Evolutionary conservation across 2,113 vertebrate genomes (phyloP).

Genomic region (Oreocharis arfaki): DNA sequence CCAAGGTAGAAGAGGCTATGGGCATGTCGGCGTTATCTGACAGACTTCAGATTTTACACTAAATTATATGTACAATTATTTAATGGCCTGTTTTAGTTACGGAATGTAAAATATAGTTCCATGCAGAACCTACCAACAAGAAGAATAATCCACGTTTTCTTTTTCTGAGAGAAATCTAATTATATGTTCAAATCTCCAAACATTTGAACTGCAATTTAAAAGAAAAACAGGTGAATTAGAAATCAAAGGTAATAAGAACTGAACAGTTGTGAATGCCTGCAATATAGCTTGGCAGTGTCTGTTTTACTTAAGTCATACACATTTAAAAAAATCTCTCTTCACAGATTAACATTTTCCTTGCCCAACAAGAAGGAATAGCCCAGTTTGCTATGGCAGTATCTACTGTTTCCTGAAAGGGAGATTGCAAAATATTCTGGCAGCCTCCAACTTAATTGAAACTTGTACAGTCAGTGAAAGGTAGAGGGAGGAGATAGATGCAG

Average conservation of each 20-base stretch:
- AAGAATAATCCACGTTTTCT: neutral
- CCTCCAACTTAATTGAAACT: neutral
- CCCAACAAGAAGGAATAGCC: neutral
- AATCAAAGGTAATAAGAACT: neutral
- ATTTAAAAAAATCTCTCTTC: neutral
- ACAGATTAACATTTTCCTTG: neutral
- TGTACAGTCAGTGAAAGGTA: neutral
- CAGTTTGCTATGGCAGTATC: neutral
- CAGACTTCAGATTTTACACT: neutral
- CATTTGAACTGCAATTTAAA: neutral
- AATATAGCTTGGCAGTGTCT: neutral
- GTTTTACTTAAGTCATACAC: neutral
- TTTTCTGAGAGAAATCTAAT: neutral
- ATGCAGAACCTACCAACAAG: neutral
- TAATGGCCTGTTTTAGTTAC: neutral
- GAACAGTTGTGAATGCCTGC: neutral
- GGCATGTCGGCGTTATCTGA: neutral
- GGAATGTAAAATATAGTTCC: neutral
- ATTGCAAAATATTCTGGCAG: neutral
- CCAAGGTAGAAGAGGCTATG: neutral
- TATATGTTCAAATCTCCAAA: neutral
- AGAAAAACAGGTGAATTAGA: neutral
- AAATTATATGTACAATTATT: neutral
- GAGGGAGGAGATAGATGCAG: neutral
- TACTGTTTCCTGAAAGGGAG: neutral